Percentiles rank a stretch among this genome's conserved stretches.
These are phyloP conservation scores for Amiota minor DNA, from an alignment of 2,888 invertebrate species.

Conservation along the genomic window DNA sequence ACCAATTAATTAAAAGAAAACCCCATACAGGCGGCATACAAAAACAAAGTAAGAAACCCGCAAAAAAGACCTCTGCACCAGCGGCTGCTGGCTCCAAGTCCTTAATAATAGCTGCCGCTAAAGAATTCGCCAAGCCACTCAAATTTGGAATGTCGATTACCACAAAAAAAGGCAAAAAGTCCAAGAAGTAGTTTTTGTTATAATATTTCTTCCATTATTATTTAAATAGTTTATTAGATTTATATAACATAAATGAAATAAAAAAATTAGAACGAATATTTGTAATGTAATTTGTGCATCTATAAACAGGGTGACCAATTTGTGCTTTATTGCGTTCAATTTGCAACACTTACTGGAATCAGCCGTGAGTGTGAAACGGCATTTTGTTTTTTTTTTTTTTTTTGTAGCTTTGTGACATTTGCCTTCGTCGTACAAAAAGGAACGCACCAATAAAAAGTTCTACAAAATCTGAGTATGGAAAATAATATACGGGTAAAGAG, in stretches of 20 bases:
- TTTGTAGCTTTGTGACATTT: too few relatives aligned
- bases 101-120: slow-evolving; percentile 61
- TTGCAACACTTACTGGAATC: too few relatives aligned
- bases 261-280: neutral
- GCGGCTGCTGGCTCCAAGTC: slow-evolving; percentile 44
- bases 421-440: too few relatives aligned
- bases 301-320: too few relatives aligned
- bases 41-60: slow-evolving; percentile 56
- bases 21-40: slow-evolving; percentile 62
- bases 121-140: slow-evolving; percentile 58
- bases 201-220: slow-evolving; percentile 28
- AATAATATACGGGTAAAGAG: too few relatives aligned
- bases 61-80: slow-evolving; percentile 28
- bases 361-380: too few relatives aligned
- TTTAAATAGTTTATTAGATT: slow-evolving; percentile 24
- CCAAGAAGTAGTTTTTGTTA: slow-evolving; percentile 43
- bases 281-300: too few relatives aligned
- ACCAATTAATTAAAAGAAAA: slow-evolving; percentile 63
- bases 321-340: too few relatives aligned
- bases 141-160: slow-evolving; percentile 18
- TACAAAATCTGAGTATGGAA: too few relatives aligned
- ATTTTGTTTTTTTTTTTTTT: too few relatives aligned
- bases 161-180: slow-evolving; percentile 51
- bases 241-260: slow-evolving; percentile 21
- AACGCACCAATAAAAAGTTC: too few relatives aligned